These are phyloP conservation scores for Idaea dimidiata DNA, from an alignment of 2,888 invertebrate genomes.

Conservation along the genomic window DNA sequence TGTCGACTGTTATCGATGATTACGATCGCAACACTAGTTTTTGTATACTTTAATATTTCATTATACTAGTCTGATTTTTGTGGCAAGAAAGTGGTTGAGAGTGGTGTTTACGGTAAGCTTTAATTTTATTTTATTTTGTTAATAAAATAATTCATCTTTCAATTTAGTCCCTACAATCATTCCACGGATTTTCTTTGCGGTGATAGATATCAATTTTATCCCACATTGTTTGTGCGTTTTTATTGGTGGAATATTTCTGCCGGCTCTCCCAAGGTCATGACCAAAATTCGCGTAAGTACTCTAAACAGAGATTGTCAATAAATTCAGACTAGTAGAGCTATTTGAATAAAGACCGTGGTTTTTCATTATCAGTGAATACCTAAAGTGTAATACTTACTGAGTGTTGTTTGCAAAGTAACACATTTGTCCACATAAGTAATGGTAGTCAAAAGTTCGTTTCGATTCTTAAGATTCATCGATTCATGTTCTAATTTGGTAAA, in stretches of 20 bases:
- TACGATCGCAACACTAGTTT: too few species aligned
- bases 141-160: too few species aligned
- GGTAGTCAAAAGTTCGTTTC: constrained; percentile 13
- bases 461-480: background rate
- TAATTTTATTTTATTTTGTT: too few species aligned
- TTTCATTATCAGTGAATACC: background rate
- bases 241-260: background rate
- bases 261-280: background rate
- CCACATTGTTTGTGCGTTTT: background rate
- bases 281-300: background rate
- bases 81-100: too few species aligned
- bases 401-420: background rate
- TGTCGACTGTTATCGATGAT: too few species aligned
- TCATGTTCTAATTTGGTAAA: background rate
- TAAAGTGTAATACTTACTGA: too few species aligned
- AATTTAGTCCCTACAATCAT: too few species aligned
- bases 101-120: too few species aligned
- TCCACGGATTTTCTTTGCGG: background rate
- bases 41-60: too few species aligned
- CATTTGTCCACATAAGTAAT: background rate
- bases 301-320: background rate
- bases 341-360: background rate
- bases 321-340: background rate
- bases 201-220: background rate
- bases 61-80: too few species aligned